Base-by-base conservation (phyloP, 2,113 vertebrate species). In the Triplophysa dalaica region DNA sequence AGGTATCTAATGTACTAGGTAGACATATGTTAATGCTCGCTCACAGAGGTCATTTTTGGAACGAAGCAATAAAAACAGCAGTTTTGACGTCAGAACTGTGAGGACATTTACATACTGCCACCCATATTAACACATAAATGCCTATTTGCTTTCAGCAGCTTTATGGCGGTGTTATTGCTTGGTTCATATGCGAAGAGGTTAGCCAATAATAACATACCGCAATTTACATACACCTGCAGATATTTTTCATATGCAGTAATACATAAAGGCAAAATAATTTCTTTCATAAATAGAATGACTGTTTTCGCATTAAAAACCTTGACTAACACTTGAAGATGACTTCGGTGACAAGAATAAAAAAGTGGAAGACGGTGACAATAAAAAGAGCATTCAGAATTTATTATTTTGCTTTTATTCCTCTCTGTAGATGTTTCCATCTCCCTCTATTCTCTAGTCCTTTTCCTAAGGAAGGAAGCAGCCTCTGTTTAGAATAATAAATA, bases 401-500 rank as follows among this genome's bases (percentile, higher is more conserved):
- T 48, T 63, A 72, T 72, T 81, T 79, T 19, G 54, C 72, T 84
- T 61, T 64, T 38, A 68, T 78, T 78, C 74, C 60, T 48, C 38
- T 76, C 33, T 68, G 26, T 56, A 78, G 38, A 75, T 52, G 48
- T 54, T 79, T 43, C 64, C 43, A n/a, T 58, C 52, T 43, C 19
- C 38, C 45, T 80, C 22, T 76, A 29, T 77, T 81, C 56, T 64
- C 33, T 22, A 67, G 45, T 76, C 69, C 54, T 69, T 26, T 67
- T 52, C 63, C 65, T 43, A 63, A 54, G 60, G 60, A 54, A 65
- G n/a, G 65, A 77, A 54, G 60, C 41, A 61, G 80, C 26, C 69
- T 68, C 22, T 43, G 76, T 81, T 81, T 81, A 82, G 72, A 86
- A 83, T 86, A 83, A 86, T 81, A 83, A 86, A 86, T 84, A 84